A percentile compares a stretch with the other conserved stretches of the same genome.
Evolutionary conservation across 2,113 vertebrate genomes (phyloP).

Genomic region (Chamaetylas fuelleborni): DNA sequence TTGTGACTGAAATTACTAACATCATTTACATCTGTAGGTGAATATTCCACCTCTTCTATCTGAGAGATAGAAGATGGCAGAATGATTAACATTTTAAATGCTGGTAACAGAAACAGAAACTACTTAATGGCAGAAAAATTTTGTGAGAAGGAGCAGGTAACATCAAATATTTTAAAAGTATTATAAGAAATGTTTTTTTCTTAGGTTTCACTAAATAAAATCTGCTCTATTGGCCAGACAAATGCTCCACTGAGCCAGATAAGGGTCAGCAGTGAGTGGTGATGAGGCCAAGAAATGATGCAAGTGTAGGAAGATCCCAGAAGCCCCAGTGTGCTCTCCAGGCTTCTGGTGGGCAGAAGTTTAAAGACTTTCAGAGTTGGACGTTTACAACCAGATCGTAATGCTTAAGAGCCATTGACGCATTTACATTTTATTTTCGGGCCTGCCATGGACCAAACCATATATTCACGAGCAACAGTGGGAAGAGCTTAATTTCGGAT

Average conservation of each 20-base stretch:
- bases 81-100: constrained; percentile 39
- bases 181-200: background rate
- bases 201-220: background rate
- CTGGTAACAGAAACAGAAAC: constrained; percentile 55
- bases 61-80: constrained; percentile 44
- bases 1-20: background rate
- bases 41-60: background rate
- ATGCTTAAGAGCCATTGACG: background rate
- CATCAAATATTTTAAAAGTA: constrained; percentile 51
- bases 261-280: background rate
- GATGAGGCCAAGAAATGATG: background rate
- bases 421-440: background rate
- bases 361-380: background rate
- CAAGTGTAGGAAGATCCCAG: background rate
- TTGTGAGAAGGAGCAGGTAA: constrained; percentile 48
- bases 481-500: background rate
- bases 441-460: background rate
- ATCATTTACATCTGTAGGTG: background rate
- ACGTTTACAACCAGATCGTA: background rate
- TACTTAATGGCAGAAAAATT: constrained; percentile 55
- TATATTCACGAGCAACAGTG: background rate
- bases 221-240: background rate
- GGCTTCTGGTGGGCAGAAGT: background rate
- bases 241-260: background rate
- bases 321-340: background rate